phyloP scores from a whole-genome alignment of 2,888 invertebrate genomes.

The Cheilosia scutellata region DNA sequence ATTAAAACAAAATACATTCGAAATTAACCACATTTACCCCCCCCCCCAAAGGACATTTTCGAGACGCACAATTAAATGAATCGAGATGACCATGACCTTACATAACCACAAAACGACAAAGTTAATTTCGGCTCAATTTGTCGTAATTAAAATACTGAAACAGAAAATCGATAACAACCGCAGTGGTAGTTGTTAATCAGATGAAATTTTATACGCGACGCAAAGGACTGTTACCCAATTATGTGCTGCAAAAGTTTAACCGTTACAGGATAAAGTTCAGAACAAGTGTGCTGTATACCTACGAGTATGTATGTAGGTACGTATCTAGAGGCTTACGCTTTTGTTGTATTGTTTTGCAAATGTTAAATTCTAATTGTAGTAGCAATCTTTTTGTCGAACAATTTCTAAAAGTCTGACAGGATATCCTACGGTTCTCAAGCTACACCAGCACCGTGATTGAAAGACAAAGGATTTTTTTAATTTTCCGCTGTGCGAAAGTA shows the following conservation, averaged over 20 bases:
- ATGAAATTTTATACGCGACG: constrained; percentile 12
- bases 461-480: constrained; percentile 14
- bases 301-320: too few species aligned
- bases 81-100: not conserved
- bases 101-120: not conserved
- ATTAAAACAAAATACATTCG: too few species aligned
- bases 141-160: constrained; percentile 22
- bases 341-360: not conserved
- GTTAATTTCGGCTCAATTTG: not conserved
- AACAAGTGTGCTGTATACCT: too few species aligned
- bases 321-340: not conserved
- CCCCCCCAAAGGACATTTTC: too few species aligned
- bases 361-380: constrained; percentile 8
- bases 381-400: not conserved
- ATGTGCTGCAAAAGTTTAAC: not conserved
- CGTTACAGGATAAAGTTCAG: constrained; percentile 31
- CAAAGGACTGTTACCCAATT: constrained; percentile 41
- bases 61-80: not conserved
- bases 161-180: constrained; percentile 29
- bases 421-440: constrained; percentile 1
- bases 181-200: constrained; percentile 16
- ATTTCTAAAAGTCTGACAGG: constrained; percentile 5
- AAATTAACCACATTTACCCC: too few species aligned
- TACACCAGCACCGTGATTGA: not conserved
- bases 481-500: constrained; percentile 17